phyloP scores from a whole-genome alignment of 2,113 vertebrate species.

The cat (Felis catus) region DNA sequence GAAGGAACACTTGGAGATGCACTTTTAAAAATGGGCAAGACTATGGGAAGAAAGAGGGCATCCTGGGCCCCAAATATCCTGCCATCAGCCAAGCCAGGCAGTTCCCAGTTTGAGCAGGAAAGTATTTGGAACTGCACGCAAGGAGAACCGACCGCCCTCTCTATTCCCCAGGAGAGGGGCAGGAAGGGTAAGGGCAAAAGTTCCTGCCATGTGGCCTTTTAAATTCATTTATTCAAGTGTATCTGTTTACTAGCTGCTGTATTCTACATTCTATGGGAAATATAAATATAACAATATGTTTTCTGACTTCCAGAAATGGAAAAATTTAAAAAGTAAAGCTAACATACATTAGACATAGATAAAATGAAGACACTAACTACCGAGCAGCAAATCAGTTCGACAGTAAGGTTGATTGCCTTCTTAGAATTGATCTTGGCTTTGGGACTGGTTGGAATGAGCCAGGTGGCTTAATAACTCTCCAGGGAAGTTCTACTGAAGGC shows the following conservation, averaged over 20 bases:
- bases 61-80: rapidly evolving
- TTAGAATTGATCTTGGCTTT: background rate
- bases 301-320: background rate
- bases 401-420: background rate
- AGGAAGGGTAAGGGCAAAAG: no score
- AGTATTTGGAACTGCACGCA: rapidly evolving
- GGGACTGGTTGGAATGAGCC: background rate
- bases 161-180: rapidly evolving
- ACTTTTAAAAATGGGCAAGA: background rate
- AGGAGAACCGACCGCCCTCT: rapidly evolving
- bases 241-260: background rate
- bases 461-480: background rate
- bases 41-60: background rate
- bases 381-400: background rate
- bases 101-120: background rate
- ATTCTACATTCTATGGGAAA: background rate
- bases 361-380: background rate
- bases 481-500: background rate
- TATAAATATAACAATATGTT: background rate
- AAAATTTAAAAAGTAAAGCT: background rate
- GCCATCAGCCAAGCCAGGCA: rapidly evolving
- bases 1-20: background rate
- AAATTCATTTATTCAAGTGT: background rate
- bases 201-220: background rate
- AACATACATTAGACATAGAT: background rate